Conservation (phyloP, 2,797 vertebrate species). For the Oreochromis grahami region DNA sequence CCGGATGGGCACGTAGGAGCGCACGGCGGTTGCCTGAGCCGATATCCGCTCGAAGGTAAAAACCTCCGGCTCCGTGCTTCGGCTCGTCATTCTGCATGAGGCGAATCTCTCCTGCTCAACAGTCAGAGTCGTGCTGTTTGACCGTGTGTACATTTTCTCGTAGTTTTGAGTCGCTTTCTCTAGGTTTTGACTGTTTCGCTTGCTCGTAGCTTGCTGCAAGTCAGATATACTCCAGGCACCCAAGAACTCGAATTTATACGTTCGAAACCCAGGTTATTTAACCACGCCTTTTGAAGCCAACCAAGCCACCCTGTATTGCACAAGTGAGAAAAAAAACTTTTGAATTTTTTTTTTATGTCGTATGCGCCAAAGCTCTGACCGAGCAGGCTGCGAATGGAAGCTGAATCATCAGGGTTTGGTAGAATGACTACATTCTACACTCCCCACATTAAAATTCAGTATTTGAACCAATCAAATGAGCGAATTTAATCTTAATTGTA, state of each 20-base stretch:
- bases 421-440: neutral
- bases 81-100: constrained; percentile 32
- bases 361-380: neutral
- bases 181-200: neutral
- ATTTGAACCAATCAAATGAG: neutral
- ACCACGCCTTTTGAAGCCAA: constrained; percentile 39
- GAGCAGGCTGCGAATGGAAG: neutral
- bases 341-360: accelerated
- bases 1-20: constrained; percentile 52
- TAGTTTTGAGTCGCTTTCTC: neutral
- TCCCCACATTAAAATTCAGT: neutral
- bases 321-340: constrained; percentile 7
- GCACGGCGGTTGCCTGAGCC: constrained; percentile 36
- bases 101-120: constrained; percentile 42
- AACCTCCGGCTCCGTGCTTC: constrained; percentile 76
- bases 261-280: neutral
- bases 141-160: constrained; percentile 58
- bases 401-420: neutral
- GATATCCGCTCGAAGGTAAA: constrained; percentile 78
- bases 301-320: constrained; percentile 26
- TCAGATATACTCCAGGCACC: accelerated
- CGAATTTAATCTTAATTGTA: neutral
- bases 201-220: neutral
- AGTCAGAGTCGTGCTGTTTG: constrained; percentile 53
- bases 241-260: neutral